Conservation (phyloP, 2,888 invertebrate genomes). For the Drosophila helvetica region DNA sequence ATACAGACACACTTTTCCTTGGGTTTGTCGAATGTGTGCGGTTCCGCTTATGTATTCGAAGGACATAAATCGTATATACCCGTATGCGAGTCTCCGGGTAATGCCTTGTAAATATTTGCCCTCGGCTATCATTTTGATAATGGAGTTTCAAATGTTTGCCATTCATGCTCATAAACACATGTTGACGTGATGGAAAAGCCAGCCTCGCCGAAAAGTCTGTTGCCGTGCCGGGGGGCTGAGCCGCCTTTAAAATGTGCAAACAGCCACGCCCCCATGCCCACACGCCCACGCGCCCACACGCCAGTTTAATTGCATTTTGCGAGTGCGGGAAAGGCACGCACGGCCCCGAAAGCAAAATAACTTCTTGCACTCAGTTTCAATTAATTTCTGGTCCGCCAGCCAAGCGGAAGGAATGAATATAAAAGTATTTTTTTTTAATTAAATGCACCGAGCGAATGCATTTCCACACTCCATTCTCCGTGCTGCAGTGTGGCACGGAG, state of each 20-base stretch:
- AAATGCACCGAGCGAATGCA: conserved; percentile 9
- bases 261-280: conserved; percentile 7
- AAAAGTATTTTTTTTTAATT: conserved; percentile 23
- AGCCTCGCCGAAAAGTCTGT: neutral
- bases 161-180: conserved; percentile 56
- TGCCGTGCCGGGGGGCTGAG: neutral
- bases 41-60: neutral
- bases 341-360: conserved; percentile 12
- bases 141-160: conserved; percentile 67
- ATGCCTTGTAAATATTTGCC: conserved; percentile 62
- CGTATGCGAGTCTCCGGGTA: conserved; percentile 5
- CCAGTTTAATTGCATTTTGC: conserved; percentile 60
- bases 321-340: conserved; percentile 34
- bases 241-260: conserved; percentile 43
- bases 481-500: neutral
- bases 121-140: conserved; percentile 69
- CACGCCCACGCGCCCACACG: conserved; percentile 8
- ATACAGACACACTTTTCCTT: conserved; percentile 42
- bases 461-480: neutral
- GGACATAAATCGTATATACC: neutral
- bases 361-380: conserved; percentile 31
- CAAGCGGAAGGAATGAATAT: conserved; percentile 16
- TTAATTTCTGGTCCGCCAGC: conserved; percentile 17
- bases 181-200: conserved; percentile 27
- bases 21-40: neutral